These are phyloP conservation scores for Zygothrica quintamaculata DNA, from an alignment of 2,888 invertebrate genomes.

Conservation along the genomic window DNA sequence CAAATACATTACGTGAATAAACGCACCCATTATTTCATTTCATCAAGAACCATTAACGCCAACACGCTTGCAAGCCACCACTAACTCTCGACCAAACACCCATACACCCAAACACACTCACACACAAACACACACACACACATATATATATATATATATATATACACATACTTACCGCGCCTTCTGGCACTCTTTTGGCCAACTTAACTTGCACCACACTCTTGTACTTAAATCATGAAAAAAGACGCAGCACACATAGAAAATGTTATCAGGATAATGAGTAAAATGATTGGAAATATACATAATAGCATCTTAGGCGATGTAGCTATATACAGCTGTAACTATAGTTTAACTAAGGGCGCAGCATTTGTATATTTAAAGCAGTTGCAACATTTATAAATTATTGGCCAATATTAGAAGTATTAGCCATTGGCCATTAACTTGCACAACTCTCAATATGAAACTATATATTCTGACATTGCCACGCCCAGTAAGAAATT, in stretches of 20 bases:
- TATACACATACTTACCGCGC: conserved; percentile 51
- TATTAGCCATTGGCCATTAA: too few relatives aligned
- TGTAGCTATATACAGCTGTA: background rate
- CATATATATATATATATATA: conserved; percentile 15
- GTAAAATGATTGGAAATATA: conserved; percentile 81
- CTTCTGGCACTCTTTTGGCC: conserved; percentile 66
- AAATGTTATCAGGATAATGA: conserved; percentile 77
- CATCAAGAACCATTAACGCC: conserved; percentile 82
- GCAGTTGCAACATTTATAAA: too few relatives aligned
- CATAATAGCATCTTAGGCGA: conserved; percentile 56
- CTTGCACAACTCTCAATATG: too few relatives aligned
- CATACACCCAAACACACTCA: conserved; percentile 18
- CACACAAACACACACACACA: conserved; percentile 5
- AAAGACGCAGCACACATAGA: conserved; percentile 31
- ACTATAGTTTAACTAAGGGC: too few relatives aligned
- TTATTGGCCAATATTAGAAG: background rate
- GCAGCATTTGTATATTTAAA: background rate
- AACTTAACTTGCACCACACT: conserved; percentile 48
- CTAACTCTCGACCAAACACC: conserved; percentile 2
- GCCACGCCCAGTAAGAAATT: conserved; percentile 42
- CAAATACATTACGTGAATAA: conserved; percentile 82
- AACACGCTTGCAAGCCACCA: conserved; percentile 71
- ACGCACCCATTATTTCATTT: conserved; percentile 83
- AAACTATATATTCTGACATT: too few relatives aligned
- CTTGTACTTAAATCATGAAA: conserved; percentile 4